These are phyloP conservation scores for Catharus fuscescens DNA, from an alignment of 2,113 vertebrate genomes.

Conservation along the genomic window DNA sequence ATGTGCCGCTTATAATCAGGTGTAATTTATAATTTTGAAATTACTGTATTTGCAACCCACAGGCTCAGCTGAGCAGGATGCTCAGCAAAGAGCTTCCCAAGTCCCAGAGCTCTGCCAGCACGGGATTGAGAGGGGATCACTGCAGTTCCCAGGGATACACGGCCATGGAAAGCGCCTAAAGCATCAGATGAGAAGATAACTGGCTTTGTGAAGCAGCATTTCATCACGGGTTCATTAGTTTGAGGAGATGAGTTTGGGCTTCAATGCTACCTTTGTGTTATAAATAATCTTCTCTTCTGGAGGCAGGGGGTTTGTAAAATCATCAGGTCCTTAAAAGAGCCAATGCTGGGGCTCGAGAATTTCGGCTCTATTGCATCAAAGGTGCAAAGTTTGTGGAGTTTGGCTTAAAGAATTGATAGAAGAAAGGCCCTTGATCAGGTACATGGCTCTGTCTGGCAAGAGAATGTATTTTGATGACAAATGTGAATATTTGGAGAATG, in stretches of 20 bases:
- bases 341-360: neutral
- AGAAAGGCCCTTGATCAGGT: neutral
- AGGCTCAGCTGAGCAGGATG: neutral
- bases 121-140: accelerated
- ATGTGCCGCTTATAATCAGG: too few relatives aligned
- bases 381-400: neutral
- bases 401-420: neutral
- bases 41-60: neutral
- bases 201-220: constrained; percentile 69
- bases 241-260: neutral
- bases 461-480: neutral
- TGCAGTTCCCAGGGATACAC: neutral
- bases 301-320: neutral
- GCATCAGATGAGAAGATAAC: neutral
- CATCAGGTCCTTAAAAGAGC: neutral
- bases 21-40: too few relatives aligned
- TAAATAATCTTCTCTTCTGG: neutral
- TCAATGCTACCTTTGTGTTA: constrained; percentile 82
- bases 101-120: neutral
- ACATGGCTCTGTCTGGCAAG: accelerated
- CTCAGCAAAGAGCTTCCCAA: neutral
- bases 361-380: neutral
- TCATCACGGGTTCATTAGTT: constrained; percentile 78
- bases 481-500: neutral
- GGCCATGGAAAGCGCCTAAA: neutral